These are phyloP conservation scores for Stenotaenia linearis DNA, from an alignment of 2,888 invertebrate genomes.

Conservation along the genomic window DNA sequence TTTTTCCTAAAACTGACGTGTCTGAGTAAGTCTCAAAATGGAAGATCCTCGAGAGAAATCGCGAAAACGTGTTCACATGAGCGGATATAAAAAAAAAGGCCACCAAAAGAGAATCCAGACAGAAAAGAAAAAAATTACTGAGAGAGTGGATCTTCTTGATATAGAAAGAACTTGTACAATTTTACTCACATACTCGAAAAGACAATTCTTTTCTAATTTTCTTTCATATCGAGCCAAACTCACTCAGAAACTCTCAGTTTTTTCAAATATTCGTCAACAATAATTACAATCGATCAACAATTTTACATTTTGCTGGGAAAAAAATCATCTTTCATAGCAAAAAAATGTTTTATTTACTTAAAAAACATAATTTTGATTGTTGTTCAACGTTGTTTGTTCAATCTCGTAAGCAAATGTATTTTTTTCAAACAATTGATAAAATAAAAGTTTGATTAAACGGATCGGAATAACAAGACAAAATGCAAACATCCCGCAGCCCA, in stretches of 20 bases:
- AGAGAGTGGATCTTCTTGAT: background rate
- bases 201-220: background rate
- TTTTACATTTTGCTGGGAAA: too few species aligned
- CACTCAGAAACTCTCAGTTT: background rate
- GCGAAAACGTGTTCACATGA: background rate
- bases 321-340: too few species aligned
- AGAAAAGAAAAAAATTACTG: background rate
- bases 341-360: too few species aligned
- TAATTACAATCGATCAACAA: too few species aligned
- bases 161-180: background rate
- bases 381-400: too few species aligned
- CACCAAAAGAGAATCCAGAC: background rate
- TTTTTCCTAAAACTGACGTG: background rate
- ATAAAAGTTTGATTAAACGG: too few species aligned
- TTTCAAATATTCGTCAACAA: background rate
- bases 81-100: background rate
- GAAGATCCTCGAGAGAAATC: background rate
- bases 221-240: background rate
- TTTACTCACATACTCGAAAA: background rate
- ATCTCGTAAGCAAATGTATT: too few species aligned
- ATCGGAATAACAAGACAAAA: background rate
- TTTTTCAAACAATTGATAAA: too few species aligned
- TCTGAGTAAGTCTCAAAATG: background rate
- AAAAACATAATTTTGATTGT: too few species aligned
- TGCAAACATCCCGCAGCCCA: background rate